These are phyloP conservation scores for Drosophila gunungcola DNA, from an alignment of 1,140 invertebrate genomes.

Conservation along the genomic window DNA sequence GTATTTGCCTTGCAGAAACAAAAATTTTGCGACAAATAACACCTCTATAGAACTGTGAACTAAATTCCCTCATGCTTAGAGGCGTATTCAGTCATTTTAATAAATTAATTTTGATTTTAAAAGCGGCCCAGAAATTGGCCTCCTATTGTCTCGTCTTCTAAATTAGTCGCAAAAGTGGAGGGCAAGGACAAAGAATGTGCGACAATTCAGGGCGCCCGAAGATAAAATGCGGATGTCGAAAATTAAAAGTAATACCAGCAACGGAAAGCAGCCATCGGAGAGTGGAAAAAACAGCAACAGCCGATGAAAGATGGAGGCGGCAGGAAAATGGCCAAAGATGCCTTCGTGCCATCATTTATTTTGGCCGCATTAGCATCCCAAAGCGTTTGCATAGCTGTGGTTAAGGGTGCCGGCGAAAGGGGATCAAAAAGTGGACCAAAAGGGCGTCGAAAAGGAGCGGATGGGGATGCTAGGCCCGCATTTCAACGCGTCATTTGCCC, in stretches of 20 bases:
- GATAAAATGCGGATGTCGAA: conserved; percentile 53
- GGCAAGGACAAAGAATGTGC: conserved; percentile 28
- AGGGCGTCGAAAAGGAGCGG: neutral
- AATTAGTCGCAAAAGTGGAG: conserved; percentile 26
- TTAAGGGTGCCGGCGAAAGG: neutral
- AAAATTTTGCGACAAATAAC: neutral
- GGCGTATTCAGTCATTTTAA: neutral
- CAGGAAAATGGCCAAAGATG: conserved; percentile 29
- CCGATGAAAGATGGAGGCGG: conserved; percentile 44
- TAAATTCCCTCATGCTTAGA: neutral
- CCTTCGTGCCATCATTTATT: conserved; percentile 41
- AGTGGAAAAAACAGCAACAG: neutral
- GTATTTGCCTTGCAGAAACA: too few relatives aligned
- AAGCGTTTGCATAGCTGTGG: conserved; percentile 40
- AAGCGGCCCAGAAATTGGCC: conserved; percentile 1
- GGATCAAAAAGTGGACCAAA: conserved; percentile 2
- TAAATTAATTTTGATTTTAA: conserved; percentile 21
- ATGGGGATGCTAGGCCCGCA: conserved; percentile 3
- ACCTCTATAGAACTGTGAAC: neutral
- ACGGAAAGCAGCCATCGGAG: neutral
- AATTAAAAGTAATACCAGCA: conserved; percentile 39
- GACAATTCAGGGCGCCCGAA: conserved; percentile 27
- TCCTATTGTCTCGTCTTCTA: neutral
- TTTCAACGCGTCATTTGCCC: conserved; percentile 34
- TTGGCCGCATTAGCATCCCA: conserved; percentile 39